Evolutionary conservation across 2,888 invertebrate genomes (phyloP), one percentile per base, ranked within the genome.

Genomic region (Phalera bucephala): DNA sequence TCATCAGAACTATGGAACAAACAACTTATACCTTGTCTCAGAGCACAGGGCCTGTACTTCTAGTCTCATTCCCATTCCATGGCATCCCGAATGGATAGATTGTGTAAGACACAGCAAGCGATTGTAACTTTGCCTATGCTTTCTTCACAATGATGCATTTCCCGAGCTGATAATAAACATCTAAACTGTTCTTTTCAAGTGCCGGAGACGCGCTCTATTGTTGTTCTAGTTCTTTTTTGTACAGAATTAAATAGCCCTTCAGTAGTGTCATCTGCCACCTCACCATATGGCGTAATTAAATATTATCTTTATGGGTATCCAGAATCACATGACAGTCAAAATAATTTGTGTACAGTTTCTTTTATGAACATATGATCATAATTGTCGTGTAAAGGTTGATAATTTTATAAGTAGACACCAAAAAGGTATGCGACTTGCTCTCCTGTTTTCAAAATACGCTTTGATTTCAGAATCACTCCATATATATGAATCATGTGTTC

Each of bases 91-190:
- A 27, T 3, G 9, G 10, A 33, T 7, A 17, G 17, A 17, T 17
- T 17, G 17, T 17, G 17, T 17, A 33, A 13, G 13, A 23, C 15
- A 19, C 33, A 25, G 23, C 35, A 29, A 8, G 35, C 29, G 2
- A 28, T 13, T 2, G n/a, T 35, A 20, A 35, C 14, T 35, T 21
- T 28, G 14, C 28, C 28, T 35, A 28, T 28, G 10, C 7, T 29
- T 21, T 35, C 28, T 3, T 20, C 28, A 8, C 3, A 3, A 14
- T 35, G 21, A n/a, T 35, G 28, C 3, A 33, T 8, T 10, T 15
- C 26, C 19, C 33, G 15, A 3, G 33, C 33, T 8, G 9, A 7
- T 1, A 33, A n/a, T 3, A 33, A 17, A 19, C 33, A 33, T 10
- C 33, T 8, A 5, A 1, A 32, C 6, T 23, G 15, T 3, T 21